phyloP scores from a whole-genome alignment of 2,888 invertebrate species.

The Stenodema calcarata region DNA sequence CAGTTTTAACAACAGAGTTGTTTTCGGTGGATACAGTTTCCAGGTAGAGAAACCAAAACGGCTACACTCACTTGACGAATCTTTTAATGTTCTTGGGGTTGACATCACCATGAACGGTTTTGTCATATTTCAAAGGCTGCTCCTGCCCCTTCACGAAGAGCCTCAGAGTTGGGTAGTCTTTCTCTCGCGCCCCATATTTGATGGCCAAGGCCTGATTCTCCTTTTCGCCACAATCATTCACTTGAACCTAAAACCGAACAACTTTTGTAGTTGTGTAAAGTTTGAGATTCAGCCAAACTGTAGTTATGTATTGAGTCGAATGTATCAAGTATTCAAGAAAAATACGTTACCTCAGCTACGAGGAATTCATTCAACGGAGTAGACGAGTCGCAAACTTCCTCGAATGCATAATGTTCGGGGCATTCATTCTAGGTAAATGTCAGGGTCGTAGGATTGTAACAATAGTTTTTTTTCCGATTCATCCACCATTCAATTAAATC shows the following conservation, averaged over 20 bases:
- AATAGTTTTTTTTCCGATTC: too few species aligned
- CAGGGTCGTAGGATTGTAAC: conserved; percentile 93
- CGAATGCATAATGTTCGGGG: conserved; percentile 88
- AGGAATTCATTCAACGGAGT: conserved; percentile 50
- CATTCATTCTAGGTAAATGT: too few species aligned
- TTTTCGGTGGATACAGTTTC: too few species aligned
- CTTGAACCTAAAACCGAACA: conserved; percentile 59
- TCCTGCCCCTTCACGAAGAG: conserved; percentile 74
- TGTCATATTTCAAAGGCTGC: conserved; percentile 68
- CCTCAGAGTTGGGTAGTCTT: conserved; percentile 81
- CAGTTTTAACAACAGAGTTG: too few species aligned
- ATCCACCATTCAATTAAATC: too few species aligned
- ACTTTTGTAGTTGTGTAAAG: too few species aligned
- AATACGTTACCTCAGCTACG: conserved; percentile 50
- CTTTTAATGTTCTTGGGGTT: conserved; percentile 65
- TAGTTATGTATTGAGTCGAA: too few species aligned
- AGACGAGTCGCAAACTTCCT: conserved; percentile 74
- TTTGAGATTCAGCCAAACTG: background rate
- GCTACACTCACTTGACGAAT: conserved; percentile 61
- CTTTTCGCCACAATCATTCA: conserved; percentile 93
- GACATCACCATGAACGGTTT: conserved; percentile 62
- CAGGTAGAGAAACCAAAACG: background rate
- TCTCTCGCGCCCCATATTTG: conserved; percentile 78
- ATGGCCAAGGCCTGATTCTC: conserved; percentile 84
- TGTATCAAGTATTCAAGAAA: too few species aligned